These are phyloP conservation scores for human (Homo sapiens) DNA, from an alignment of 2,113 vertebrate species.

Conservation along the genomic window GRCh38 chr18:26432001-26432500, in stretches of 20 bases:
- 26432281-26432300: neutral
- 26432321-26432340: neutral
- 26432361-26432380: neutral
- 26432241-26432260: neutral
- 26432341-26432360: neutral
- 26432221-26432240: neutral
- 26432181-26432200: neutral
- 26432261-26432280: neutral
- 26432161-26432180: neutral
- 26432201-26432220: neutral
- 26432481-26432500: neutral
- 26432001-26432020: too few species aligned
- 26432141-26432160: neutral
- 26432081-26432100: neutral
- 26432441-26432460: too few species aligned
- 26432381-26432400: neutral
- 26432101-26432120: neutral
- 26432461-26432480: neutral
- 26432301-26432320: too few species aligned
- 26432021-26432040: neutral
- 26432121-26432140: neutral
- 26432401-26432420: neutral
- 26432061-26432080: neutral
- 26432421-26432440: neutral
- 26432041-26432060: neutral